A percentile compares a stretch with the other conserved stretches of the same genome.
phyloP scores from a whole-genome alignment of 2,888 invertebrate species.

The Ornithoptera priamus region DNA sequence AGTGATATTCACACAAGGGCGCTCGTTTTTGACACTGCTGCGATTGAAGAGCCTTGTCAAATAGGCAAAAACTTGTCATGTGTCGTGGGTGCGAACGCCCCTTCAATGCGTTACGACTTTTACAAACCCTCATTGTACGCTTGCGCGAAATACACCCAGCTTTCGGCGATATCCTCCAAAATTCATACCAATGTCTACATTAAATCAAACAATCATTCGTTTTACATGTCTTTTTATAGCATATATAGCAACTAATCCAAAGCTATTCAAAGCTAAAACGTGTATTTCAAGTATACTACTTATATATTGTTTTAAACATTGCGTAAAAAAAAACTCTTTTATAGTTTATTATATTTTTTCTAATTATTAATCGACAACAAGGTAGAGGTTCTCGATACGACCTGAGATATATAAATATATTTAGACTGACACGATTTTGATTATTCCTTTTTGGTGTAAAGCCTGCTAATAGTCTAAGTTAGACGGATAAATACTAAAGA shows the following conservation, averaged over 20 bases:
- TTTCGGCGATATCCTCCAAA: constrained; percentile 19
- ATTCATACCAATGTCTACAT: constrained; percentile 15
- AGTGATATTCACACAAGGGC: constrained; percentile 51
- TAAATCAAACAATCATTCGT: constrained; percentile 16
- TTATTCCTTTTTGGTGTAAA: too few relatives aligned
- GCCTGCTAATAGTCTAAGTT: too few relatives aligned
- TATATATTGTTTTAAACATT: too few relatives aligned
- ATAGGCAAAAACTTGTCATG: constrained; percentile 64
- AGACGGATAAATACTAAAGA: too few relatives aligned
- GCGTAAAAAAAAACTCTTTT: too few relatives aligned
- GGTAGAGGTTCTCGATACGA: too few relatives aligned
- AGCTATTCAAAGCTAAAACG: background rate
- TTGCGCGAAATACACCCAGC: constrained; percentile 34
- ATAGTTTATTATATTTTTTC: too few relatives aligned
- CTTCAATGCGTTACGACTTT: constrained; percentile 42
- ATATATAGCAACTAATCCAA: too few relatives aligned
- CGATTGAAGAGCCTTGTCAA: constrained; percentile 62
- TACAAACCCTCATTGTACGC: constrained; percentile 34
- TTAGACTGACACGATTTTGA: too few relatives aligned
- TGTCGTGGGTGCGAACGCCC: constrained; percentile 48
- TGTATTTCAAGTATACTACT: background rate
- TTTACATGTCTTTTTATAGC: background rate
- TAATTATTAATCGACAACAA: too few relatives aligned
- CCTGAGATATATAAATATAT: too few relatives aligned
- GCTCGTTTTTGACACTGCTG: constrained; percentile 55